These are phyloP conservation scores for Rhodophaea formosa DNA, from an alignment of 2,888 invertebrate species.

Conservation along the genomic window DNA sequence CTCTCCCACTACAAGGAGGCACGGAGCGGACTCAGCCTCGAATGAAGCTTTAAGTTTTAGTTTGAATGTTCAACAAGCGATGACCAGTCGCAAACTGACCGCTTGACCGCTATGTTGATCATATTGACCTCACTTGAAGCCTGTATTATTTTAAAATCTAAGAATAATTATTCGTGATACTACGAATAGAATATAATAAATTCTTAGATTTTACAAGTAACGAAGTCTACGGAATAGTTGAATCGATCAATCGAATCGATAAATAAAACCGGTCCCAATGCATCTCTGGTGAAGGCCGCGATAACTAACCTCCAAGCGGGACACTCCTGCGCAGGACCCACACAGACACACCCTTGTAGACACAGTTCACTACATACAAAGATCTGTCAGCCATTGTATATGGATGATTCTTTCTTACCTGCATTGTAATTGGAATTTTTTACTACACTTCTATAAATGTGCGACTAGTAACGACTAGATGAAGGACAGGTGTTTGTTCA, in stretches of 20 bases:
- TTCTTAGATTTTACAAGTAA: neutral
- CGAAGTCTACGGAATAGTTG: slow-evolving; percentile 23
- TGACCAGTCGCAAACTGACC: slow-evolving; percentile 48
- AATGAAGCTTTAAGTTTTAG: slow-evolving; percentile 75
- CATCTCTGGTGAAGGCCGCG: slow-evolving; percentile 78
- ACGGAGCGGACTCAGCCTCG: slow-evolving; percentile 71
- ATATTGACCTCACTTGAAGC: neutral
- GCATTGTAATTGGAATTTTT: slow-evolving; percentile 60
- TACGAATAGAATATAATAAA: neutral
- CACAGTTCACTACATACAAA: slow-evolving; percentile 40
- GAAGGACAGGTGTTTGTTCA: slow-evolving; percentile 39
- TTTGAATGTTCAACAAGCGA: slow-evolving; percentile 61
- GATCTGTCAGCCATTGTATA: slow-evolving; percentile 39
- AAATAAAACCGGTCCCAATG: slow-evolving; percentile 66
- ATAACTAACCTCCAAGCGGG: slow-evolving; percentile 66
- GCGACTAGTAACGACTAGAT: slow-evolving; percentile 30
- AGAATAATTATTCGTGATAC: neutral
- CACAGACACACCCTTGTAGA: slow-evolving; percentile 49
- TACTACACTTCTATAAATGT: slow-evolving; percentile 51
- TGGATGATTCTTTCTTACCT: slow-evolving; percentile 64
- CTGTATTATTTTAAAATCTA: neutral
- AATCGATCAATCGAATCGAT: slow-evolving; percentile 47
- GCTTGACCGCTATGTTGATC: neutral
- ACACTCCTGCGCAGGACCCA: slow-evolving; percentile 65
- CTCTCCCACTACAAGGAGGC: slow-evolving; percentile 79